Evolutionary conservation across 2,113 vertebrate species (phyloP).

Genomic region (Bostrychus sinensis): DNA sequence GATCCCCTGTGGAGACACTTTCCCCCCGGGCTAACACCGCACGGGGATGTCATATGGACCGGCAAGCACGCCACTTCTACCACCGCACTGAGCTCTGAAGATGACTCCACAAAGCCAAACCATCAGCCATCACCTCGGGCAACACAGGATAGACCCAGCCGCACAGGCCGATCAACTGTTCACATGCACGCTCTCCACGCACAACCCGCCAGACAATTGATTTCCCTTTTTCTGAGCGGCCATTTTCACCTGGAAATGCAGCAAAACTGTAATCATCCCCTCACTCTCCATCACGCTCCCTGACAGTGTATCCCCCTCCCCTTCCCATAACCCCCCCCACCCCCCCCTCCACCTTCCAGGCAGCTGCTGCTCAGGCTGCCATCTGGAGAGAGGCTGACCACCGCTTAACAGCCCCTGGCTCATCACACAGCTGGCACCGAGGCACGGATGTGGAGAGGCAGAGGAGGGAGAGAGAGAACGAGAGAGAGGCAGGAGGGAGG

Average conservation of each 20-base stretch:
- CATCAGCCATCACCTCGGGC: constrained; percentile 40
- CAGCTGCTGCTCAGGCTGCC: constrained; percentile 76
- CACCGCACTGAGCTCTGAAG: constrained; percentile 32
- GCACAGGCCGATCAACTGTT: constrained; percentile 20
- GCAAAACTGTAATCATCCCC: constrained; percentile 67
- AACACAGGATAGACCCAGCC: constrained; percentile 34
- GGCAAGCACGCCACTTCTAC: constrained; percentile 37
- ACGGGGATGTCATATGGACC: constrained; percentile 41
- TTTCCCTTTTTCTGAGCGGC: constrained; percentile 64
- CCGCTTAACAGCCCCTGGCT: constrained; percentile 78
- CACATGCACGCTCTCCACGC: constrained; percentile 30
- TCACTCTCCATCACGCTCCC: constrained; percentile 30
- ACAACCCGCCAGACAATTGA: constrained; percentile 62
- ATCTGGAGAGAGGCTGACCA: constrained; percentile 78
- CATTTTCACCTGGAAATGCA: constrained; percentile 72
- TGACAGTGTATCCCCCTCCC: not conserved
- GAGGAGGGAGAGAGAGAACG: constrained; percentile 4
- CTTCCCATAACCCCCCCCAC: too few relatives aligned
- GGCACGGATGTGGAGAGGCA: constrained; percentile 19
- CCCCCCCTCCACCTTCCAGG: constrained; percentile 46
- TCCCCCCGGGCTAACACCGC: constrained; percentile 32
- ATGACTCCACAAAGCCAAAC: constrained; percentile 38
- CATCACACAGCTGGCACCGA: constrained; percentile 72
- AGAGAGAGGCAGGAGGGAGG: constrained; percentile 23
- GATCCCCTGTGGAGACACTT: constrained; percentile 29